A percentile compares a stretch with the other conserved stretches of the same genome.
phyloP scores from a whole-genome alignment of 2,888 invertebrate genomes.

The Hirtodrosophila duncani region DNA sequence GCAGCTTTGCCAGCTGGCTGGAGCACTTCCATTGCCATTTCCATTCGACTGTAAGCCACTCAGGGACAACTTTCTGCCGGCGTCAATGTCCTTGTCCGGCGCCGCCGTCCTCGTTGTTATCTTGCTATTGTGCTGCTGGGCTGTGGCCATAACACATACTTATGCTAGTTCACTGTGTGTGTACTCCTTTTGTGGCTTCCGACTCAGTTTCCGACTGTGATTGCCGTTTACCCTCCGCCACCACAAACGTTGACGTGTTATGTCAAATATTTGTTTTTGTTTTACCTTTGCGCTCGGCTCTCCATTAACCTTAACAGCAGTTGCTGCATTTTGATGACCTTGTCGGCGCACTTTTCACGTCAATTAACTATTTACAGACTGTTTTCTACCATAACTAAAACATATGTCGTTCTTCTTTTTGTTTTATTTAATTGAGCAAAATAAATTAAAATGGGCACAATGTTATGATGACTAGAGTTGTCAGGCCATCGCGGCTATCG shows the following conservation, averaged over 20 bases:
- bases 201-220: neutral
- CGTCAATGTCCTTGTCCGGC: conserved; percentile 8
- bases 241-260: conserved; percentile 63
- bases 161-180: neutral
- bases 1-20: conserved; percentile 81
- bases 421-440: conserved; percentile 29
- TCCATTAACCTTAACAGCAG: neutral
- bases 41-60: conserved; percentile 21
- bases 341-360: neutral
- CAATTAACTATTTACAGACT: neutral
- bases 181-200: conserved; percentile 1
- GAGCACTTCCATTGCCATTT: conserved; percentile 1
- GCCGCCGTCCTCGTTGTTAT: conserved; percentile 8
- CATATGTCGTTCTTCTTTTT: conserved; percentile 1
- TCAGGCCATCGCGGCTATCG: too few relatives aligned
- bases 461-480: conserved; percentile 64
- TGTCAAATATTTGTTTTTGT: conserved; percentile 56
- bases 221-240: conserved; percentile 12
- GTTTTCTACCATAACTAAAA: neutral
- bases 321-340: conserved; percentile 25
- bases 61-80: conserved; percentile 46
- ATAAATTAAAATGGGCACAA: conserved; percentile 45
- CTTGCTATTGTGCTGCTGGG: conserved; percentile 30
- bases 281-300: neutral
- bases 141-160: conserved; percentile 71